A percentile compares a stretch with the other conserved stretches of the same genome.
These are phyloP conservation scores for Parthenolecanium corni DNA, from an alignment of 2,888 invertebrate species.

Conservation along the genomic window DNA sequence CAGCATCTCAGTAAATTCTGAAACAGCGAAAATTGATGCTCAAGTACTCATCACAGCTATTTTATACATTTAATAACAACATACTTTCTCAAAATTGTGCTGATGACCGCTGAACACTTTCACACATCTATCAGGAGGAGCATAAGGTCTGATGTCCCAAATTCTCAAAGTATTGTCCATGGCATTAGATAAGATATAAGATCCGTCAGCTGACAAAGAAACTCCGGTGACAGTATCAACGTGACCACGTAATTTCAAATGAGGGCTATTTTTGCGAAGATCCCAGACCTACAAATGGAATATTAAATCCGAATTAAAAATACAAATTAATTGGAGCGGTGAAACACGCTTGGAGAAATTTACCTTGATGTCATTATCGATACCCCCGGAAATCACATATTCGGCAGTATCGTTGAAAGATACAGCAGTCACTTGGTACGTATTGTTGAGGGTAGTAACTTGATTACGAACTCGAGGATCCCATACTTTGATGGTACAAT, in stretches of 20 bases:
- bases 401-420: slow-evolving; percentile 93
- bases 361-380: slow-evolving; percentile 90
- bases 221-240: slow-evolving; percentile 90
- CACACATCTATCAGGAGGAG: slow-evolving; percentile 82
- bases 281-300: slow-evolving; percentile 69
- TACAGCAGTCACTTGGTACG: slow-evolving; percentile 65
- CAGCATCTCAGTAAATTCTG: slow-evolving; percentile 77
- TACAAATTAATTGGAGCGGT: neutral
- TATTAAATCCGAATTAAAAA: neutral
- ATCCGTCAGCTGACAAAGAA: slow-evolving; percentile 69
- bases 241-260: slow-evolving; percentile 82
- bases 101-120: slow-evolving; percentile 87
- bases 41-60: neutral
- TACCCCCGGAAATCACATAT: slow-evolving; percentile 85
- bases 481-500: slow-evolving; percentile 84
- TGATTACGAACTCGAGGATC: slow-evolving; percentile 78
- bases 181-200: slow-evolving; percentile 84
- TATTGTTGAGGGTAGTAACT: slow-evolving; percentile 54
- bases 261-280: slow-evolving; percentile 69
- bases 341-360: no score
- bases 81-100: slow-evolving; percentile 87
- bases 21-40: slow-evolving; percentile 29
- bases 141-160: slow-evolving; percentile 95
- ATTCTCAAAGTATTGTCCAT: slow-evolving; percentile 94
- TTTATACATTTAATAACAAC: neutral